Evolutionary conservation across 2,888 invertebrate species (phyloP), one percentile per base, ranked within the genome.

Genomic region (Leptinotarsa haldemani): DNA sequence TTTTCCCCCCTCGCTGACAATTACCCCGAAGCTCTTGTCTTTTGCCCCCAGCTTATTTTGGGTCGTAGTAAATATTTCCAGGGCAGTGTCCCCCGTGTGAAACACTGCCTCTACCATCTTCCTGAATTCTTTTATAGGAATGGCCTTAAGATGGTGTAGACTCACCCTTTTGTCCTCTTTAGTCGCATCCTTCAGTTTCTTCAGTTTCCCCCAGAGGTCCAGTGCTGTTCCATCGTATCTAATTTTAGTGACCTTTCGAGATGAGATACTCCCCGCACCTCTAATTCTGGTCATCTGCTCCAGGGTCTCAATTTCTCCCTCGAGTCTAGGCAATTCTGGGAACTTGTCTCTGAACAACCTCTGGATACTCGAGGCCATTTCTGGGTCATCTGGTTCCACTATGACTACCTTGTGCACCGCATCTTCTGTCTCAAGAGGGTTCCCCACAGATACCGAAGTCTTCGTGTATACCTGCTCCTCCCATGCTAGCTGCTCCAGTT

Each of bases 181-280:
- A n/a, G 53, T 70, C 15, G 56, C 56, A 47, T 70, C 18, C 63
- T 48, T 63, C n/a, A 70, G 52, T 20, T n/a, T 9, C 48, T 9
- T 22, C 13, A 70, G 50, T 48, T 64, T 70, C 5, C 64, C 30
- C 52, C 64, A 64, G 22, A 70, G 47, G 16, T 47, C 64, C 48
- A 18, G 46, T 18, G 13, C 20, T 4, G 70, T 64, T 15, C 70
- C 70, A 63, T 70, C 53, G 13, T 64, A 18, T 7, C 15, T 48
- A 5, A 69, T 58, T 18, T 40, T 69, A 30, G 53, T 25, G 3
- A 56, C 58, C 30, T 69, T 56, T 9, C 30, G 13, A 0, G 7
- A 13, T 30, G 30, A 30, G 30, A 30, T 30, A 7, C 7, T 30
- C 7, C 1, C 30, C 1, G 30, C 7, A 1, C 30, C 30, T 30